These are phyloP conservation scores for Schlechtendalia chinensis DNA, from an alignment of 1,140 invertebrate species.

Conservation along the genomic window DNA sequence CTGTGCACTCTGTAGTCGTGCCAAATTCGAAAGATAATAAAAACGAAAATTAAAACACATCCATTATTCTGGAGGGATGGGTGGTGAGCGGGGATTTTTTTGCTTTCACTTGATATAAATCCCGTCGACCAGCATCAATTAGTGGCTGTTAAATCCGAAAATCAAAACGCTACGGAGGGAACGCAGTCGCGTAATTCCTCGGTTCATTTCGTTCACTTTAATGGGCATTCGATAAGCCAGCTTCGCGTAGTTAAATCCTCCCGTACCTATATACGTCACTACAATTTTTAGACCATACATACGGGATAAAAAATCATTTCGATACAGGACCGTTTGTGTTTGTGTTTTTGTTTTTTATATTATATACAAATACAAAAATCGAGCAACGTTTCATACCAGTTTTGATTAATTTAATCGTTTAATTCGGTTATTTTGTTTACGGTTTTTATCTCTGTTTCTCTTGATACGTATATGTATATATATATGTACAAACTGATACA, in stretches of 20 bases:
- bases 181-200: conserved; percentile 9
- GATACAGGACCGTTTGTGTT: no score
- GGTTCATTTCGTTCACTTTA: conserved; percentile 26
- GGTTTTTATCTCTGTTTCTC: no score
- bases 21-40: conserved; percentile 15
- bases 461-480: no score
- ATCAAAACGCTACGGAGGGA: conserved; percentile 26
- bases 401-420: no score
- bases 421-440: no score
- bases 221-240: conserved; percentile 13
- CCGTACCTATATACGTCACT: neutral
- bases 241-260: conserved; percentile 27
- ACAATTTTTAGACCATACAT: neutral
- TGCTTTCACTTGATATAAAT: neutral
- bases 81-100: neutral
- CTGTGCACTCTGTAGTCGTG: neutral
- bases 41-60: conserved; percentile 23
- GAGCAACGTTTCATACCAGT: no score
- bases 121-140: conserved; percentile 27
- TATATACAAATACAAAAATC: no score
- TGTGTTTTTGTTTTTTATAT: no score
- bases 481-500: no score
- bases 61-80: conserved; percentile 14
- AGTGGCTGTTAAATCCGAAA: conserved; percentile 23
- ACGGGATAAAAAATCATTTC: neutral